These are phyloP conservation scores for Geotrypetes seraphini DNA, from an alignment of 2,797 vertebrate species.

Conservation along the genomic window DNA sequence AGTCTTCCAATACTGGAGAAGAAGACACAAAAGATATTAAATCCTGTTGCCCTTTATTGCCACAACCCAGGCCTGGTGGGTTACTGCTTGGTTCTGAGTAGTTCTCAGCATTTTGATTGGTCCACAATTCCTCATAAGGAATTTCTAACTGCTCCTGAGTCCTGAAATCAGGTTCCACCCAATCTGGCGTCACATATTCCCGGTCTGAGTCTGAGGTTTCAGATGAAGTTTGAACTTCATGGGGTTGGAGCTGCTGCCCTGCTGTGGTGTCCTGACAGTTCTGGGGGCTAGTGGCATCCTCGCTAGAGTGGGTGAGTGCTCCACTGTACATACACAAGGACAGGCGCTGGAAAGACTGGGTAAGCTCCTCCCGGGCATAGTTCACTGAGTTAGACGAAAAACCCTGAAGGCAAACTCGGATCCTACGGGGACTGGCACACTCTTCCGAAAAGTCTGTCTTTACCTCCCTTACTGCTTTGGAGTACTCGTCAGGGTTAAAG, in stretches of 20 bases:
- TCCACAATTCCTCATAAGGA: constrained; percentile 94
- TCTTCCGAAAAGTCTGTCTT: constrained; percentile 79
- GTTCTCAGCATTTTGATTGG: constrained; percentile 54
- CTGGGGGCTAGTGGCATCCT: constrained; percentile 33
- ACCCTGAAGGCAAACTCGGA: constrained; percentile 66
- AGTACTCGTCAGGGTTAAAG: constrained; percentile 89
- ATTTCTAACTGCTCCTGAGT: constrained; percentile 66
- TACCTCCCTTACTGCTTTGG: constrained; percentile 81
- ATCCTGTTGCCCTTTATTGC: constrained; percentile 61
- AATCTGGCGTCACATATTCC: constrained; percentile 85
- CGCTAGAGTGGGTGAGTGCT: constrained; percentile 14
- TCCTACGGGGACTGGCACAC: constrained; percentile 72
- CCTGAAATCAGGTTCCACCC: constrained; percentile 69
- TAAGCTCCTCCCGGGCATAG: constrained; percentile 51
- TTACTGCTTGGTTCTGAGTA: constrained; percentile 24
- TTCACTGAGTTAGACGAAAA: constrained; percentile 15
- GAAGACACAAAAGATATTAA: constrained; percentile 67
- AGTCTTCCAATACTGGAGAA: constrained; percentile 46
- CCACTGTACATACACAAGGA: constrained; percentile 60
- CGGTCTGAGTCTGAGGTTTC: constrained; percentile 62
- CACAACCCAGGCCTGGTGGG: constrained; percentile 33
- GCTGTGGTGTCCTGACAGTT: constrained; percentile 58
- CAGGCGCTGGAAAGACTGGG: constrained; percentile 65
- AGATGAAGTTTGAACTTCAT: constrained; percentile 3
- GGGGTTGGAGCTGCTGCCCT: constrained; percentile 6